Evolutionary conservation across 2,113 vertebrate genomes (phyloP).

Genomic region (Panthera uncia): DNA sequence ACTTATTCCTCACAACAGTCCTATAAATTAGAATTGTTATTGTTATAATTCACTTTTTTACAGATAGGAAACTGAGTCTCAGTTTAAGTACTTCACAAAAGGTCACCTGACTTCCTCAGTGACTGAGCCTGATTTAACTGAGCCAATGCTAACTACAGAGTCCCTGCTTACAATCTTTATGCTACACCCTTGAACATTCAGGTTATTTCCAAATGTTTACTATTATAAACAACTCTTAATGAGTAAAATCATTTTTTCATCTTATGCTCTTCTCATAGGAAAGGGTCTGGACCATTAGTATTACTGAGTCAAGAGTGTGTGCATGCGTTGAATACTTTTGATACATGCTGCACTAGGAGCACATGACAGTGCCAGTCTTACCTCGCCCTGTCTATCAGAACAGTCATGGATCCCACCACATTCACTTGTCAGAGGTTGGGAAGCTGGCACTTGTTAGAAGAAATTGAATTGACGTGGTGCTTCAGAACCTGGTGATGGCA

Average conservation of each 20-base stretch:
- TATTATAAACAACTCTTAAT: neutral
- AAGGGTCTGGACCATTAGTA: neutral
- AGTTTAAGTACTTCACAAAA: neutral
- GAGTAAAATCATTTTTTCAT: neutral
- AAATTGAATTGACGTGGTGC: neutral
- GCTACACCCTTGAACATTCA: neutral
- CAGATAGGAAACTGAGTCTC: neutral
- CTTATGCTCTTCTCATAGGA: neutral
- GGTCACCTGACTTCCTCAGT: neutral
- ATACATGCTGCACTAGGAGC: neutral
- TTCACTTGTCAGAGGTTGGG: neutral
- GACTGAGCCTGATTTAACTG: neutral
- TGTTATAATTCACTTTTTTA: neutral
- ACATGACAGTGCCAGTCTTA: neutral
- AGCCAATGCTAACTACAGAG: neutral
- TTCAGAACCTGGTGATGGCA: neutral
- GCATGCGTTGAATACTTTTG: neutral
- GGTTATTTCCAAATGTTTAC: neutral
- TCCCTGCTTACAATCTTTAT: neutral
- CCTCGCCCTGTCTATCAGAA: neutral
- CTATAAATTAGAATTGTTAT: neutral
- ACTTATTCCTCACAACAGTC: neutral
- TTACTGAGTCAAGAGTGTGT: neutral
- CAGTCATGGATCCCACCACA: neutral
- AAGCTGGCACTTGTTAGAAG: neutral